phyloP scores from a whole-genome alignment of 2,888 invertebrate species.

The Corbicula japonica region DNA sequence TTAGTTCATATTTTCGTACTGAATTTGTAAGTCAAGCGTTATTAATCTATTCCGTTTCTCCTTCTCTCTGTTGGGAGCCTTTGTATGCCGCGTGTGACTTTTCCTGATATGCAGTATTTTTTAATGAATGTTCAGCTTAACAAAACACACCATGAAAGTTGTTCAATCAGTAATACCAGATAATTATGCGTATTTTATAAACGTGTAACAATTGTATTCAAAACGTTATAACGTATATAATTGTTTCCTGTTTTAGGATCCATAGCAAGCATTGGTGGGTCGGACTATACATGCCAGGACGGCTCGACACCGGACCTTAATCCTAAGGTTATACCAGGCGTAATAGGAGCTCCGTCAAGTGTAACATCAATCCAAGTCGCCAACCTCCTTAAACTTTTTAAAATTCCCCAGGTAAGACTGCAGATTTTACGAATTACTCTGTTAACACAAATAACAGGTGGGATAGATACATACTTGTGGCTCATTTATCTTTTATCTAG shows the following conservation, averaged over 20 bases:
- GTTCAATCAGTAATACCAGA: too few relatives aligned
- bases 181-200: neutral
- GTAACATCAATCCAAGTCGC: slow-evolving; percentile 99
- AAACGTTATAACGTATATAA: neutral
- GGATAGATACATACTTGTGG: neutral
- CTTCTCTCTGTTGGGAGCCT: too few relatives aligned
- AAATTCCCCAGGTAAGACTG: slow-evolving; percentile 93
- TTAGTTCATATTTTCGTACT: too few relatives aligned
- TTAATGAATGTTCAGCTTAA: too few relatives aligned
- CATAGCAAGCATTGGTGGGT: slow-evolving; percentile 93
- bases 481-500: neutral
- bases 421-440: too few relatives aligned
- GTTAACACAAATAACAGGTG: neutral
- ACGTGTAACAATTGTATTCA: neutral
- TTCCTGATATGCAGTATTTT: too few relatives aligned
- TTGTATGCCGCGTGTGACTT: too few relatives aligned
- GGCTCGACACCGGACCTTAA: slow-evolving; percentile 78
- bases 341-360: slow-evolving; percentile 95
- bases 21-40: too few relatives aligned
- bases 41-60: too few relatives aligned
- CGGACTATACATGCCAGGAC: slow-evolving; percentile 81
- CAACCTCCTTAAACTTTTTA: slow-evolving; percentile 95
- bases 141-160: too few relatives aligned
- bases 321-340: slow-evolving; percentile 91
- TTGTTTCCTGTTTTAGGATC: slow-evolving; percentile 90